Evolutionary conservation across 1,140 invertebrate species (phyloP), one percentile per base, ranked within the genome.

Genomic region (Epicauta chinensis): DNA sequence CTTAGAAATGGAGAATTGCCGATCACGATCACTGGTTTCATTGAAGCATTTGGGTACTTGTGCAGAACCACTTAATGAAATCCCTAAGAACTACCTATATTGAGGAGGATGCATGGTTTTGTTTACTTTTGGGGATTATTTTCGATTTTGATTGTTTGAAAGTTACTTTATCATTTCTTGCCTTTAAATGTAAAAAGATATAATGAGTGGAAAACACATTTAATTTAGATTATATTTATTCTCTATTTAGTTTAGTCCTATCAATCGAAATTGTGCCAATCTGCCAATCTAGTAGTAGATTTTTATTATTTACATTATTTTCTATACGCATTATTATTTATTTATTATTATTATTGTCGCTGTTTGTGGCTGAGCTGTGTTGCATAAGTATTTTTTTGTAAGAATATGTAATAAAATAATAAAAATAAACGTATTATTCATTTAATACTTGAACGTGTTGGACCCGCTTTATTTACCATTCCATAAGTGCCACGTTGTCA

Each of bases 1-100:
- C 77, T 77, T 96, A 57, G 84, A 89, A 67, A 87, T 92, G 66
- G 89, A 92, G 73, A 91, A 89, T 59, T 94, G 91, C 66, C 78
- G 87, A 61, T 87, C 87, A 52, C 80, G 86, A 74, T 81, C 76
- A 51, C 65, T 80, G 42, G 81, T 85, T 4, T 72, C 73, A 16
- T 78, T 82, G 60, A 78, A 78, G 51, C 77, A 84, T 60, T 77
- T 83, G 61, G 83, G 83, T 2, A 75, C 81, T 16, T 86, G 83
- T 62, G 81, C 82, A n/a, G 77, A 83, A 54, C 83, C 83, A 2
- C 73, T 78, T 2, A 76, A 80, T 47, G 79, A 82, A 59, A 62
- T 69, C 38, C 79, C 81, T 16, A 84, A 84, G 67, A 84, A 84
- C 64, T 84, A 85, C 65, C 70, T 86, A 53, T 86, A 84, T 62